phyloP scores from a whole-genome alignment of 2,113 vertebrate genomes.

The Syngnathoides biaculeatus region DNA sequence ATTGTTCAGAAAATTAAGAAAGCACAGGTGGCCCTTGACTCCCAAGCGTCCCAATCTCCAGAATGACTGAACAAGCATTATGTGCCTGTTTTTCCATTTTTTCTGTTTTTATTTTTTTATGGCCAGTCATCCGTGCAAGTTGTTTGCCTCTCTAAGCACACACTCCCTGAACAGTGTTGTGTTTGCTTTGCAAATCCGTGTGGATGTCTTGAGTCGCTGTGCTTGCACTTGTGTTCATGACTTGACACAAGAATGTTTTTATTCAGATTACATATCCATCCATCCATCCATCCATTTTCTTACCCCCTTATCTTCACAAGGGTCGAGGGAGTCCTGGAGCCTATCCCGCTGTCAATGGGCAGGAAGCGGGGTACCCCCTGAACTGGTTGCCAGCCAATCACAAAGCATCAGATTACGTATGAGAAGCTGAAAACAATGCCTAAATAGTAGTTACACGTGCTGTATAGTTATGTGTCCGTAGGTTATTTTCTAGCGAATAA shows the following conservation, averaged over 20 bases:
- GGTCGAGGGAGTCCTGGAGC: too few relatives aligned
- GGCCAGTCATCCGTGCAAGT: slow-evolving; percentile 25
- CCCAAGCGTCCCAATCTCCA: slow-evolving; percentile 38
- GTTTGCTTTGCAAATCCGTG: slow-evolving; percentile 36
- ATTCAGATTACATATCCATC: too few relatives aligned
- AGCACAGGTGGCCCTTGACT: slow-evolving; percentile 28
- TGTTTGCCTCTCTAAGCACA: slow-evolving; percentile 41
- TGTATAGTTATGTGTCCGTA: too few relatives aligned
- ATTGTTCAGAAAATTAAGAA: slow-evolving; percentile 54
- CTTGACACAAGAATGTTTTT: slow-evolving; percentile 9
- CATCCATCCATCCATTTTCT: too few relatives aligned
- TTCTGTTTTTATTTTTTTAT: slow-evolving; percentile 7
- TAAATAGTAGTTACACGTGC: too few relatives aligned
- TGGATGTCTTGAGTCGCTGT: slow-evolving; percentile 18
- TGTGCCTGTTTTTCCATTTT: slow-evolving; percentile 6
- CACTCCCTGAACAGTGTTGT: slow-evolving; percentile 15
- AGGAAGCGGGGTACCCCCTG: too few relatives aligned
- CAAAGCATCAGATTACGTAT: too few relatives aligned
- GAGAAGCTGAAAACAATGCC: too few relatives aligned
- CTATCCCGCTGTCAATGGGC: too few relatives aligned
- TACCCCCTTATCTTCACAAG: too few relatives aligned
- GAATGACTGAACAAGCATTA: slow-evolving; percentile 32
- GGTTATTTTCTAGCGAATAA: too few relatives aligned
- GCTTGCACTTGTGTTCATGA: slow-evolving; percentile 7
- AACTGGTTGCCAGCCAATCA: too few relatives aligned